A percentile compares a stretch with the other conserved stretches of the same genome.
These are phyloP conservation scores for Corvus moneduloides DNA, from an alignment of 2,113 vertebrate genomes.

Conservation along the genomic window DNA sequence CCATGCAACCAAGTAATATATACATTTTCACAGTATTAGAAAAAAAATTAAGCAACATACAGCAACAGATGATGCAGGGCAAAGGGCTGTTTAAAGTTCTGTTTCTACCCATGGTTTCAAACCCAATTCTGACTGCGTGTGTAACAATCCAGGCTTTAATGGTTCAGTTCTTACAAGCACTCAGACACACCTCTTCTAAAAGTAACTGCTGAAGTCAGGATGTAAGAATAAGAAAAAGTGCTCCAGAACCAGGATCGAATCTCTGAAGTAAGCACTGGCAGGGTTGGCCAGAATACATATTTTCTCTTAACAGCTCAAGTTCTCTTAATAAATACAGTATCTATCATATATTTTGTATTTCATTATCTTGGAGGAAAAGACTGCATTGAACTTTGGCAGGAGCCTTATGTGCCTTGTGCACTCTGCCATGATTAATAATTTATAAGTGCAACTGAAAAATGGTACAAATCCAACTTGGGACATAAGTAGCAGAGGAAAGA, in stretches of 20 bases:
- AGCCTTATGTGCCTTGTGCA: neutral
- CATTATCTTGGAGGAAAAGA: neutral
- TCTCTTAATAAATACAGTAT: neutral
- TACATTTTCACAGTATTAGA: slow-evolving; percentile 12
- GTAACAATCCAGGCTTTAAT: neutral
- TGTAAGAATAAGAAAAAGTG: neutral
- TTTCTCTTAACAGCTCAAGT: neutral
- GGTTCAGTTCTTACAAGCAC: neutral
- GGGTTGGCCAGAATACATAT: neutral
- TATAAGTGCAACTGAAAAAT: neutral
- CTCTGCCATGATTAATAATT: neutral
- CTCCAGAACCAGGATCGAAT: neutral
- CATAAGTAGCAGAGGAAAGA: neutral
- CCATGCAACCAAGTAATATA: slow-evolving; percentile 14
- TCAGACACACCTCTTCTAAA: neutral
- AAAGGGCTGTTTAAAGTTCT: neutral
- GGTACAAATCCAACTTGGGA: neutral
- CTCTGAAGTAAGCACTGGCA: neutral
- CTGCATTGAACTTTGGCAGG: neutral
- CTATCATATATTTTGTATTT: neutral
- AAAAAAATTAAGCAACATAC: slow-evolving; percentile 43
- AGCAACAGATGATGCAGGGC: slow-evolving; percentile 54
- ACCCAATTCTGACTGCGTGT: neutral
- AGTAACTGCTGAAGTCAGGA: neutral
- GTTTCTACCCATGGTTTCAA: neutral